These are phyloP conservation scores for Gadopsis bispinosus DNA, from an alignment of 2,797 vertebrate species.

Conservation along the genomic window DNA sequence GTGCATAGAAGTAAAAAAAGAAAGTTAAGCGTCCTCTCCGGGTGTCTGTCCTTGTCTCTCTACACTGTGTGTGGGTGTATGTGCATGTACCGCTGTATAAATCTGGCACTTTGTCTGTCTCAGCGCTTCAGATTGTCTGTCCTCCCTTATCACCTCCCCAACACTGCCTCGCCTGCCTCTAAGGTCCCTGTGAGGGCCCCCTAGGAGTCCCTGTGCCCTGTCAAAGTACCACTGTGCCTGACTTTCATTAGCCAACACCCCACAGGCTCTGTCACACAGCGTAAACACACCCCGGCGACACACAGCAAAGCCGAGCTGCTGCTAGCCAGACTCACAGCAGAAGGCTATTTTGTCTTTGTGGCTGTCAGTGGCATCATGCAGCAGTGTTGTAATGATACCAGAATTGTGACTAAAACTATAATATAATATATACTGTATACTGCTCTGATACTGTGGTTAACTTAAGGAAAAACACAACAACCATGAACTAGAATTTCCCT, in stretches of 20 bases:
- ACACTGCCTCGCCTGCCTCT: constrained; percentile 49
- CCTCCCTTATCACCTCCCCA: constrained; percentile 54
- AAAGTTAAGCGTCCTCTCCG: background rate
- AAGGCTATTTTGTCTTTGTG: constrained; percentile 31
- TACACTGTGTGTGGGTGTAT: constrained; percentile 32
- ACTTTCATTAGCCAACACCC: constrained; percentile 80
- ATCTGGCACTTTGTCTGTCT: constrained; percentile 42
- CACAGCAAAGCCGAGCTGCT: constrained; percentile 36
- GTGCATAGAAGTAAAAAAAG: constrained; percentile 1
- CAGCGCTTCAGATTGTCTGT: constrained; percentile 38
- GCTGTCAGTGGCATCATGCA: constrained; percentile 29
- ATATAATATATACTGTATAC: background rate
- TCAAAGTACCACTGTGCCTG: constrained; percentile 71
- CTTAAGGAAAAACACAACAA: background rate
- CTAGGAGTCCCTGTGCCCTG: constrained; percentile 72
- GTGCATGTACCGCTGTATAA: constrained; percentile 35
- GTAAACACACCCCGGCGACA: constrained; percentile 63
- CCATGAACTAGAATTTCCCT: background rate
- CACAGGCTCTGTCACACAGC: constrained; percentile 69
- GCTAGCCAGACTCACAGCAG: constrained; percentile 32
- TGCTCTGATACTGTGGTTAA: background rate
- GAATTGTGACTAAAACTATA: background rate
- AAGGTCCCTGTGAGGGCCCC: constrained; percentile 57
- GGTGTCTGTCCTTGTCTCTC: constrained; percentile 46
- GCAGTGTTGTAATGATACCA: constrained; percentile 29